Evolutionary conservation across 2,797 vertebrate species (phyloP), one percentile per base, ranked within the genome.

Genomic region (Pogonophryne albipinna): DNA sequence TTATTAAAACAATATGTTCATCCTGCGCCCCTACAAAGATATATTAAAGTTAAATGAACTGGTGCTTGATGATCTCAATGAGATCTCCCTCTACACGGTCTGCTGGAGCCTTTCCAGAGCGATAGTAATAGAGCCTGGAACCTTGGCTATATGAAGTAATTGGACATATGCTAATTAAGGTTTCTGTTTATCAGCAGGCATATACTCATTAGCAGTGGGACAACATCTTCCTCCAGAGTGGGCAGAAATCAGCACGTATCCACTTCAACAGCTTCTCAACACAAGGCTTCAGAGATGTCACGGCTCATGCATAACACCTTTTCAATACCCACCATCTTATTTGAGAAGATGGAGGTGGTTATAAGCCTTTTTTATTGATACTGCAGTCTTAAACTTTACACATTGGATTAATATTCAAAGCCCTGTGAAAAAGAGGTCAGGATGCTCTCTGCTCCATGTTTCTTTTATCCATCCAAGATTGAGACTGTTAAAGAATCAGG

Each of bases 1-100:
- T 90, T 62, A 91, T 93, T 77, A 90, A 91, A 85, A 90, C 83
- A 88, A 80, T 85, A 85, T 84, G 84, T 71, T 88, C 84, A 59
- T 71, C 66, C 66, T 84, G 7, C n/a, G 71, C 82, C 58, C 59
- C 78, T 62, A 82, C 78, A 78, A 66, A 82, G 78, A 90, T 85
- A 77, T 68, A 76, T 85, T 71, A 88, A 88, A 85, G 79, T 84
- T 88, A 80, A 88, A 88, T 91, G 88, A 90, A 78, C 58, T 59
- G 59, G 23, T 56, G 41, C 75, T 89, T 77, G 86, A 89, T 85
- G 74, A 87, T 83, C 82, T 87, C 82, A 87, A 77, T 56, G 78
- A 91, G 84, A 86, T 74, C 83, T 88, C 86, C 85, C 86, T 31
- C n/a, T 69, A 4, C 86, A n/a, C 74, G 3, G 65, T 61, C 83